phyloP scores from a whole-genome alignment of 2,113 vertebrate genomes.

The Ceyx margarethae region DNA sequence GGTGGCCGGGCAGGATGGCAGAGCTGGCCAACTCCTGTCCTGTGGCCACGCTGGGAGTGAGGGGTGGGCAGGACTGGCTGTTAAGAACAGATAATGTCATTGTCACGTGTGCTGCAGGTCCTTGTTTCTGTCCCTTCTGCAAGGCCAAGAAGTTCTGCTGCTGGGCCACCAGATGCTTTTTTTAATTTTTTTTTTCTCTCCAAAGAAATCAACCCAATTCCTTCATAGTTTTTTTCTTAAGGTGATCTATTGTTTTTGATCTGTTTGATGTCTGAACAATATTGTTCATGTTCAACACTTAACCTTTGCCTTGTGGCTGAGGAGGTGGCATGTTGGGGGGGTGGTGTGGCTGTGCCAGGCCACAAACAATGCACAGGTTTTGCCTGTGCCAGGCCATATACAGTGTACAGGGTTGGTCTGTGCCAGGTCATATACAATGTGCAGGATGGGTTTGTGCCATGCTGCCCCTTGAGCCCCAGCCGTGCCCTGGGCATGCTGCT shows the following conservation, averaged over 20 bases:
- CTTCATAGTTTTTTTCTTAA: neutral
- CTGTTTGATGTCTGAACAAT: neutral
- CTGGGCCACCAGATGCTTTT: neutral
- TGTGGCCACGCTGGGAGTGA: neutral
- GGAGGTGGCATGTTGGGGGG: accelerated
- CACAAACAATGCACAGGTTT: neutral
- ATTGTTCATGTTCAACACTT: neutral
- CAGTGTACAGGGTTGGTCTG: too few species aligned
- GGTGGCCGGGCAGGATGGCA: neutral
- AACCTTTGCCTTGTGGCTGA: neutral
- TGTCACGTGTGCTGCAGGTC: neutral
- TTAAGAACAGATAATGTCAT: accelerated
- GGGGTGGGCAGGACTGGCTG: neutral
- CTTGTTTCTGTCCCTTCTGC: accelerated
- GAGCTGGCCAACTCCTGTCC: accelerated
- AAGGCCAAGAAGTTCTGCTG: neutral
- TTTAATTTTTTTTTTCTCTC: neutral
- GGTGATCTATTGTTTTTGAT: neutral
- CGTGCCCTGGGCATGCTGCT: accelerated
- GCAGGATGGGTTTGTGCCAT: neutral
- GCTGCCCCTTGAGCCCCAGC: neutral
- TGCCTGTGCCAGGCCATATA: neutral
- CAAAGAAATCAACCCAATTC: neutral
- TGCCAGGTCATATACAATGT: neutral
- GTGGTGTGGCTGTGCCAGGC: neutral